These are phyloP conservation scores for Puma concolor DNA, from an alignment of 2,113 vertebrate genomes.

Conservation along the genomic window DNA sequence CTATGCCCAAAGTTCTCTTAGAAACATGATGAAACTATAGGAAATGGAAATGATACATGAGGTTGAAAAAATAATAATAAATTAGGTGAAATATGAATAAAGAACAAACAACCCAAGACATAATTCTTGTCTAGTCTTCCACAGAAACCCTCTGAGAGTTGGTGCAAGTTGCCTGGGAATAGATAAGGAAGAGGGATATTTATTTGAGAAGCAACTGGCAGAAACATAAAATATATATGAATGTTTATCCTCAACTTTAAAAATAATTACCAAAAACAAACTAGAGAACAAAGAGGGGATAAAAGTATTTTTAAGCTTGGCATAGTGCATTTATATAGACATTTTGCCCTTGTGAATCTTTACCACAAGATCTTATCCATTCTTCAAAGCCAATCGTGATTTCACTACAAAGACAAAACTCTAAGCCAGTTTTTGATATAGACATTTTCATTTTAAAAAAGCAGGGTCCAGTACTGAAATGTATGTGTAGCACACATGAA, in stretches of 20 bases:
- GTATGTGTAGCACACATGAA: not conserved
- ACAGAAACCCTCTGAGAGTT: not conserved
- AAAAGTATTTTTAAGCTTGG: not conserved
- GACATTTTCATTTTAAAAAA: not conserved
- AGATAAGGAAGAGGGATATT: rapidly evolving
- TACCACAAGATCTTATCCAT: not conserved
- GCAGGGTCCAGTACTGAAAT: not conserved
- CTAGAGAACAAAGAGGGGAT: not conserved
- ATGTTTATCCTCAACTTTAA: not conserved
- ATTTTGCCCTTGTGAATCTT: not conserved
- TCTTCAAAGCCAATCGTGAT: not conserved
- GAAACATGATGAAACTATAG: not conserved
- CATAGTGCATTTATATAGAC: not conserved
- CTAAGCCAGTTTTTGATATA: not conserved
- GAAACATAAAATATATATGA: not conserved
- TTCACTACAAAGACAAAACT: constrained; percentile 26
- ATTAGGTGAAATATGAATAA: not conserved
- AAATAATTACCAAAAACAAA: not conserved
- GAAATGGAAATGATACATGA: not conserved
- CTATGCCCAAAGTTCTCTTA: not conserved
- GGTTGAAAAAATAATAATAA: not conserved
- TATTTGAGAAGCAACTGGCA: not conserved
- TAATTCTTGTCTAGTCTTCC: not conserved
- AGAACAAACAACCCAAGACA: not conserved
- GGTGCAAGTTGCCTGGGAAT: not conserved